Conservation (phyloP, 2,888 invertebrate genomes). For the Ectemnius continuus region DNA sequence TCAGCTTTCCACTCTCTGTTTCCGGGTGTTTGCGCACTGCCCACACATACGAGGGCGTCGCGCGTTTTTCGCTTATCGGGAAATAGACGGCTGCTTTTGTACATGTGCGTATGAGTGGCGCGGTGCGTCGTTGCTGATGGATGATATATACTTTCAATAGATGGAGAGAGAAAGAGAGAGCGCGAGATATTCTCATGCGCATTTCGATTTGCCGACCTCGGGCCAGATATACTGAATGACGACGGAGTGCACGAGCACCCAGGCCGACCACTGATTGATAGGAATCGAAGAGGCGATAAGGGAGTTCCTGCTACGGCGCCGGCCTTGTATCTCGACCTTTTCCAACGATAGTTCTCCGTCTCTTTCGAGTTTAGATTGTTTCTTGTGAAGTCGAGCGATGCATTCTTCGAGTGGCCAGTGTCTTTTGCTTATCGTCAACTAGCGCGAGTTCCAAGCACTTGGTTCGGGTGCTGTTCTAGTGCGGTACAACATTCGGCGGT, state of each 20-base stretch:
- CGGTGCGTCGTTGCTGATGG: not conserved
- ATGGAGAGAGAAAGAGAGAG: not conserved
- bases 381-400: too few relatives aligned
- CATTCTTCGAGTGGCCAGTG: too few relatives aligned
- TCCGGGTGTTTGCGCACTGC: not conserved
- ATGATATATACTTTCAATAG: not conserved
- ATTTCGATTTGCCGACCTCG: too few relatives aligned
- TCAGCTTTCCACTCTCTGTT: slow-evolving; percentile 4
- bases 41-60: not conserved
- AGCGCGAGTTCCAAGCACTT: too few relatives aligned
- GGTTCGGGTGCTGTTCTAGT: too few relatives aligned
- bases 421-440: too few relatives aligned
- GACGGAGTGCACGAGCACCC: slow-evolving; percentile 12
- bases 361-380: too few relatives aligned
- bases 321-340: slow-evolving; percentile 44
- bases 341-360: not conserved
- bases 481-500: not conserved
- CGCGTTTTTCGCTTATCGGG: not conserved
- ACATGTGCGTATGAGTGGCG: not conserved
- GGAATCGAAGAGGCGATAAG: slow-evolving; percentile 29
- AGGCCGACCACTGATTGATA: slow-evolving; percentile 12
- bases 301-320: slow-evolving; percentile 15
- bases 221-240: slow-evolving; percentile 9
- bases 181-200: not conserved
- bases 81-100: not conserved